Percentiles rank a stretch among this genome's conserved stretches.
Evolutionary conservation across 2,113 vertebrate species (phyloP).

Genomic region (Menura novaehollandiae): DNA sequence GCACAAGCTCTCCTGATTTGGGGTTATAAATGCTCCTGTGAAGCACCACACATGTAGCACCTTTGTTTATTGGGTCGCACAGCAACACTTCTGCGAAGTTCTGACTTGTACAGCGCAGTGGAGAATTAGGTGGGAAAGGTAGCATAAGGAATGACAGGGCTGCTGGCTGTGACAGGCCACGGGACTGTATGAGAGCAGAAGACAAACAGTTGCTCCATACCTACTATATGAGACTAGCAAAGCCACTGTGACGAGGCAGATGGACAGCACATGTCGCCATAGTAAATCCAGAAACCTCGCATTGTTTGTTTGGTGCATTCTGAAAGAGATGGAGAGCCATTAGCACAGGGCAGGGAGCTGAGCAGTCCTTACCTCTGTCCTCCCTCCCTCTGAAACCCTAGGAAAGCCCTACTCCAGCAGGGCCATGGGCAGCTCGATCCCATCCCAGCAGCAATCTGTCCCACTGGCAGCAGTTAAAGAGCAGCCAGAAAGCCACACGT

Average conservation of each 20-base stretch:
- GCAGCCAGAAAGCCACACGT: not conserved
- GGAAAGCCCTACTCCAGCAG: not conserved
- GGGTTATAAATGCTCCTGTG: not conserved
- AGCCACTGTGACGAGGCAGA: constrained; percentile 86
- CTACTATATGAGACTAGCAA: constrained; percentile 96
- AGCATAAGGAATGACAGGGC: not conserved
- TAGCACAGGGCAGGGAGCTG: constrained; percentile 16
- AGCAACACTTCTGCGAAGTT: not conserved
- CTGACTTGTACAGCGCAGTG: accelerated
- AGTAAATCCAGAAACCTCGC: constrained; percentile 96
- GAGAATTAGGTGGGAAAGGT: not conserved
- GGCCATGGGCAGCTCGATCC: not conserved
- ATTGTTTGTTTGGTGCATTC: constrained; percentile 99
- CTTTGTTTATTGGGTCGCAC: not conserved
- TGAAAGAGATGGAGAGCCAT: constrained; percentile 59
- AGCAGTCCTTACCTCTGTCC: not conserved
- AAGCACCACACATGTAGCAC: not conserved
- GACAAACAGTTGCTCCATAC: constrained; percentile 67
- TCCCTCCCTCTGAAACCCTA: not conserved
- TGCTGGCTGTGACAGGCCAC: not conserved
- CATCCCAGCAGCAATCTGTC: not conserved
- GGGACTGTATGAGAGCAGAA: not conserved
- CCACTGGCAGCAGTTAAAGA: not conserved
- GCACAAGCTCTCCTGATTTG: not conserved
- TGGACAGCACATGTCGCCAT: constrained; percentile 94